Conservation (phyloP, 2,888 invertebrate genomes). For the Podotricha telesiphe region DNA sequence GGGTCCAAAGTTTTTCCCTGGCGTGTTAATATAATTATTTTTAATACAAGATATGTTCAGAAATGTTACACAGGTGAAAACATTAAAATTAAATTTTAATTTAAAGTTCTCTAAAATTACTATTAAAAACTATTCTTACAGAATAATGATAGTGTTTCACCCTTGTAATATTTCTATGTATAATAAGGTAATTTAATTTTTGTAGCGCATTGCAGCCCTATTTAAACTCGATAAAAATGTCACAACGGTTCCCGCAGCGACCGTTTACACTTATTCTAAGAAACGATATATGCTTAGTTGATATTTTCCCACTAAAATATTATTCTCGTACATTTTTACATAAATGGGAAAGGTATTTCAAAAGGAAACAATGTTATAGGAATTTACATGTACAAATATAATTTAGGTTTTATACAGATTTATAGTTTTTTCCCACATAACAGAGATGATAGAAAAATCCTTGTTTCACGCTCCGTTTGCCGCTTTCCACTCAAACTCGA, state of each 20-base stretch:
- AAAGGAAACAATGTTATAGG: neutral
- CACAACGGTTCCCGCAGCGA: constrained; percentile 18
- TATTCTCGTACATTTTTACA: neutral
- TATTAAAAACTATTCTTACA: neutral
- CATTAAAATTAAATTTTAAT: neutral
- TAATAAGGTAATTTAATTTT: constrained; percentile 7
- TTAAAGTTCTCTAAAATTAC: too few species aligned
- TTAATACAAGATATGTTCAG: too few species aligned
- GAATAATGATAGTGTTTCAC: neutral
- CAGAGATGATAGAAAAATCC: too few species aligned
- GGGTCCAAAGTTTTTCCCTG: too few species aligned
- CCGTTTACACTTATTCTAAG: constrained; percentile 14
- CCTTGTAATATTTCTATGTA: neutral
- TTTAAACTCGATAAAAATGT: constrained; percentile 21
- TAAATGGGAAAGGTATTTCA: neutral
- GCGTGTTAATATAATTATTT: too few species aligned
- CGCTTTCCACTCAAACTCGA: too few species aligned
- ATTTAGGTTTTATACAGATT: too few species aligned
- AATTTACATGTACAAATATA: neutral
- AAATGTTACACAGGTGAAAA: neutral
- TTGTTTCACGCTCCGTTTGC: too few species aligned
- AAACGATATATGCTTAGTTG: constrained; percentile 6
- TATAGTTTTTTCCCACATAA: too few species aligned
- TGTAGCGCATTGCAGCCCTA: constrained; percentile 10
- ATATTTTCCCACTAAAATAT: constrained; percentile 4